Base-by-base conservation (phyloP, 2,797 vertebrate genomes). In the Austrolebias charrua region DNA sequence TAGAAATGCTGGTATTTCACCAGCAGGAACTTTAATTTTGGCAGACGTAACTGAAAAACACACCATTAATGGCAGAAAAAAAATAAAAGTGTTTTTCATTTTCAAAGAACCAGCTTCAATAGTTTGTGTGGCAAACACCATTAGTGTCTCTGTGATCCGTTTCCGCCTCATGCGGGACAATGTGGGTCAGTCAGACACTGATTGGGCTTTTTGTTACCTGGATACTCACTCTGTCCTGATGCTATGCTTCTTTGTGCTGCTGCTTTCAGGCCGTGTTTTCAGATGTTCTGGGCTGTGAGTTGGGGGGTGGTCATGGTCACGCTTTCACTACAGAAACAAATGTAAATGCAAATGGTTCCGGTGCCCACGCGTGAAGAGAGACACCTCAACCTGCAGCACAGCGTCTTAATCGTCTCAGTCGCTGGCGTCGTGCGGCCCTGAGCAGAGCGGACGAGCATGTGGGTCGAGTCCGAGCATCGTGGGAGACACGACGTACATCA, bases 151-250 rank as follows among this genome's bases (percentile, higher is more conserved):
- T 63, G 55, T 54, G 20, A 46, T 63, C 43, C 67, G 24, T 44
- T 56, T 69, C 29, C 52, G 51, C 45, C 55, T 69, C 48, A 61
- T 68, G 54, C 58, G 45, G 46, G 63, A 49, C 59, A 69, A 54
- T 65, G 63, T 48, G 66, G 55, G 72, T 71, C 48, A 66, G 73
- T 76, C 66, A 59, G 81, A 86, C 71, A 59, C 59, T 63, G 80
- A 86, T 88, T 80, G 85, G 48, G 5, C 54, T 46, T 75, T 73
- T 71, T 60, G 84, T 89, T 89, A 89, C 89, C 85, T 89, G 88
- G 82, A 89, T 85, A 90, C 87, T 79, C 60, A 63, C 64, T 74
- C 66, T 65, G 75, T 77, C 73, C 67, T 75, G 64, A 86, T 80
- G 66, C 58, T 61, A 82, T 79, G 58, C 73, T 65, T 69, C 45